Evolutionary conservation across 2,888 invertebrate genomes (phyloP).

Genomic region (Endotricha flammealis): DNA sequence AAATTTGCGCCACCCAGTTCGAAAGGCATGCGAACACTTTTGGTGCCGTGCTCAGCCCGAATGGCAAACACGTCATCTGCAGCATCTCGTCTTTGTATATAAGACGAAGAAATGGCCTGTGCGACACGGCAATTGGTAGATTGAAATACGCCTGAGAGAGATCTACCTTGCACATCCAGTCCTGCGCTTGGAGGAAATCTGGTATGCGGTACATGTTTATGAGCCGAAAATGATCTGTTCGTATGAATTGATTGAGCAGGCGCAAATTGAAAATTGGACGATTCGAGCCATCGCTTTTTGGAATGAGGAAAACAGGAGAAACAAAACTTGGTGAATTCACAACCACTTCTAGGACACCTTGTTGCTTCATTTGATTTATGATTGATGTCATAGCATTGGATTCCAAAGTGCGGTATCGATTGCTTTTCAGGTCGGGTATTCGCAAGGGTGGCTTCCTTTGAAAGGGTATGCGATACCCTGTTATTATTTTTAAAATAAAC

Average conservation of each 20-base stretch:
- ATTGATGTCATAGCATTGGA: no score
- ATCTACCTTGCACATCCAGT: slow-evolving; percentile 22
- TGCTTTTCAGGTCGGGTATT: no score
- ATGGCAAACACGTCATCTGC: slow-evolving; percentile 20
- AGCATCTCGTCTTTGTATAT: slow-evolving; percentile 7
- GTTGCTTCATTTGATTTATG: no score
- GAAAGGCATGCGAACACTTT: slow-evolving; percentile 16
- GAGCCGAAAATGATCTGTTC: slow-evolving; percentile 10
- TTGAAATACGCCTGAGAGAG: slow-evolving; percentile 22
- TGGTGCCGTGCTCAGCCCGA: slow-evolving; percentile 19
- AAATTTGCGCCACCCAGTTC: slow-evolving; percentile 17
- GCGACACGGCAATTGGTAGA: slow-evolving; percentile 11
- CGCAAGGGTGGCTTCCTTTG: no score
- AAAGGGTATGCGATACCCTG: no score
- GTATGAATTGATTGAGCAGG: slow-evolving; percentile 13
- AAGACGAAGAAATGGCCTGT: slow-evolving; percentile 19
- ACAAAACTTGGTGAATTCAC: no score
- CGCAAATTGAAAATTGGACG: slow-evolving; percentile 18
- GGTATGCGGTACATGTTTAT: slow-evolving; percentile 15
- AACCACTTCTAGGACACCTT: no score
- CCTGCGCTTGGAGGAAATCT: slow-evolving; percentile 9
- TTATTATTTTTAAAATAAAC: no score
- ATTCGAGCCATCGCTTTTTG: slow-evolving; percentile 14
- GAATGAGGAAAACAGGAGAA: slow-evolving; percentile 13
- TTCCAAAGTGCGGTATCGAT: no score